Base-by-base conservation (phyloP, 2,797 vertebrate species). In the Trichosurus vulpecula region DNA sequence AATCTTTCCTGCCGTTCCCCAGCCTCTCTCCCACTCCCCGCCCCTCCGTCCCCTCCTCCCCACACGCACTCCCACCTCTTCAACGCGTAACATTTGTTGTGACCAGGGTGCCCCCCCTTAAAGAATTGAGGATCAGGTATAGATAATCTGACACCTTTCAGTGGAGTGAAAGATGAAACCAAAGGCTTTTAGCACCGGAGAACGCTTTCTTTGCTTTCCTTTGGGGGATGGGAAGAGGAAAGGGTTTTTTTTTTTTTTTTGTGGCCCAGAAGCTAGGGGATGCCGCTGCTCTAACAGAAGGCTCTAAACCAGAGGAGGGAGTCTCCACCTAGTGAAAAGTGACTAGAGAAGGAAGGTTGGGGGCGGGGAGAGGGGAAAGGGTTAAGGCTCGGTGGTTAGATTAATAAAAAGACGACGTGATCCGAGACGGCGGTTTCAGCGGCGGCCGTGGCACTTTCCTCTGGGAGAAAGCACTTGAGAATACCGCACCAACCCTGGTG, bases 131-230 rank as follows among this genome's bases (percentile, higher is more conserved):
- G 53, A 22, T 52, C 91, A 47, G 90, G 54, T n/a, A 66, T 19
- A 41, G 94, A 92, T 91, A 52, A 90, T 9, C 96, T 30, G 97
- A 96, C 92, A 92, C 95, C 93, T 90, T 90, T 52, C 93, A 56
- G 51, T 13, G 54, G 92, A 87, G 10, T 10, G 96, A 92, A 89
- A 91, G 25, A 47, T 57, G 90, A 95, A 89, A 6, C 94, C 91
- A 16, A 57, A 22, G 31, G 61, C 61, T 58, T 52, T 47, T 13
- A 54, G 57, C 25, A n/a, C 55, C 54, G 35, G 0, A 47, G 94
- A 91, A 94, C 74, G 74, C 54, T 12, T 1, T 2, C 66, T 81
- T 81, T 81, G 66, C 66, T 81, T 81, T 81, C n/a, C 19, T 81
- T 81, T 81, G 66, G 90, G 90, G 90, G 90, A 53, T 52, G 52